Percentiles rank a stretch among this genome's conserved stretches.
phyloP scores from a whole-genome alignment of 2,888 invertebrate species.

The Athalia cordata region DNA sequence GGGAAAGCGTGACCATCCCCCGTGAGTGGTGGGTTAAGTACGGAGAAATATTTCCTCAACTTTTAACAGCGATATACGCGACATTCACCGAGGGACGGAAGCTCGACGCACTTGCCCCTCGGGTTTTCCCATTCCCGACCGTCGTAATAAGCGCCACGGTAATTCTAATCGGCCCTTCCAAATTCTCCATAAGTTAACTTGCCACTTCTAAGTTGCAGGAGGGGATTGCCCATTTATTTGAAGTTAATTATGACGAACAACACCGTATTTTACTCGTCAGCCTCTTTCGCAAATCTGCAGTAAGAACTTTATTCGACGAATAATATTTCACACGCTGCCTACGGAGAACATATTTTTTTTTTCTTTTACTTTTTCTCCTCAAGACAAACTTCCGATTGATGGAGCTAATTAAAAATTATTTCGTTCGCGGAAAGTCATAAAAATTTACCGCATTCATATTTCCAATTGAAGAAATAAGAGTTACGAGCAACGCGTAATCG shows the following conservation, averaged over 20 bases:
- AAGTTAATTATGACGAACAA: too few species aligned
- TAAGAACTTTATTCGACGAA: too few species aligned
- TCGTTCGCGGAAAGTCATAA: constrained; percentile 22
- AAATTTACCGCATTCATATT: constrained; percentile 40
- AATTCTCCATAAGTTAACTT: constrained; percentile 6
- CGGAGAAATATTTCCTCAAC: constrained; percentile 34
- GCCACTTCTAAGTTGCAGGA: constrained; percentile 1
- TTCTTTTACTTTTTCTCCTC: too few species aligned
- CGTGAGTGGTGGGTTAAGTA: constrained; percentile 19
- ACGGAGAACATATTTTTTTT: too few species aligned
- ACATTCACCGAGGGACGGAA: constrained; percentile 28
- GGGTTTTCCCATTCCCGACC: background rate
- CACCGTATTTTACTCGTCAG: too few species aligned
- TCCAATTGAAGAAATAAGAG: constrained; percentile 32
- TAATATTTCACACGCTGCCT: too few species aligned
- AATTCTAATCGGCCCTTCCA: constrained; percentile 18
- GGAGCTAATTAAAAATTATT: constrained; percentile 6
- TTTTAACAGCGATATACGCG: constrained; percentile 34
- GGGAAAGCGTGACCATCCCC: constrained; percentile 35
- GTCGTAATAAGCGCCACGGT: background rate
- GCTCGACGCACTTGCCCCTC: constrained; percentile 1
- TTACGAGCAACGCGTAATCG: constrained; percentile 24
- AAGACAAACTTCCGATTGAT: background rate
- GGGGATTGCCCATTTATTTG: background rate
- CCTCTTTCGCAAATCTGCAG: too few species aligned